These are phyloP conservation scores for Cartodere bifasciata DNA, from an alignment of 2,888 invertebrate genomes.

Conservation along the genomic window DNA sequence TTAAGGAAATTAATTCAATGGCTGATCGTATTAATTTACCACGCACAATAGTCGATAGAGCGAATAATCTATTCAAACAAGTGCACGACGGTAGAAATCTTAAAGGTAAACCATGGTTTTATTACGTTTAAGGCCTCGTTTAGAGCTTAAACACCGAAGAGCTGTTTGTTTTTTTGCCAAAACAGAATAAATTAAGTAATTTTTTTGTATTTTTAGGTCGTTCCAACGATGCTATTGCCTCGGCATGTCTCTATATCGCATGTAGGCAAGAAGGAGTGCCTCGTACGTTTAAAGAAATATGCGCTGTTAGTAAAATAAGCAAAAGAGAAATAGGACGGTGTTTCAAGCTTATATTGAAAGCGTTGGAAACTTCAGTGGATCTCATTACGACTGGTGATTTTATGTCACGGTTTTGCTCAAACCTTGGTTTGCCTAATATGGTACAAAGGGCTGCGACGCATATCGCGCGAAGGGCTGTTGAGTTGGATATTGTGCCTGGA, in stretches of 20 bases:
- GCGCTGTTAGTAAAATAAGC: constrained; percentile 96
- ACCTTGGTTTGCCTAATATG: constrained; percentile 78
- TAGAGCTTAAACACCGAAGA: not conserved
- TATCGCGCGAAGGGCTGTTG: constrained; percentile 93
- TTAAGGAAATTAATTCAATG: constrained; percentile 96
- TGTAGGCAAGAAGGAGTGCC: constrained; percentile 98
- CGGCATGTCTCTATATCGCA: constrained; percentile 97
- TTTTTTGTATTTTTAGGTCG: constrained; percentile 36
- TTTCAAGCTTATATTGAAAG: constrained; percentile 93
- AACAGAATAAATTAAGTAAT: not conserved
- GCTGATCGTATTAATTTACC: constrained; percentile 95
- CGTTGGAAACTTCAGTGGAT: constrained; percentile 92
- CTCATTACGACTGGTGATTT: constrained; percentile 97
- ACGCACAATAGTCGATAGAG: constrained; percentile 91
- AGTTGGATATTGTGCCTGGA: constrained; percentile 93
- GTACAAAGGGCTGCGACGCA: constrained; percentile 91
- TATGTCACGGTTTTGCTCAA: constrained; percentile 98
- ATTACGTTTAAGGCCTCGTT: not conserved
- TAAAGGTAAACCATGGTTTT: constrained; percentile 47
- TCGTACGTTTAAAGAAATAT: constrained; percentile 98
- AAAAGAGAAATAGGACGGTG: constrained; percentile 99
- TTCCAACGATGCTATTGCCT: constrained; percentile 95
- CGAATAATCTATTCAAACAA: constrained; percentile 95
- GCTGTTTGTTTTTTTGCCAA: not conserved
- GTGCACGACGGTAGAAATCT: constrained; percentile 93